Evolutionary conservation across 2,797 vertebrate genomes (phyloP), one percentile per base, ranked within the genome.

Genomic region (Paedocypris micromegethes): DNA sequence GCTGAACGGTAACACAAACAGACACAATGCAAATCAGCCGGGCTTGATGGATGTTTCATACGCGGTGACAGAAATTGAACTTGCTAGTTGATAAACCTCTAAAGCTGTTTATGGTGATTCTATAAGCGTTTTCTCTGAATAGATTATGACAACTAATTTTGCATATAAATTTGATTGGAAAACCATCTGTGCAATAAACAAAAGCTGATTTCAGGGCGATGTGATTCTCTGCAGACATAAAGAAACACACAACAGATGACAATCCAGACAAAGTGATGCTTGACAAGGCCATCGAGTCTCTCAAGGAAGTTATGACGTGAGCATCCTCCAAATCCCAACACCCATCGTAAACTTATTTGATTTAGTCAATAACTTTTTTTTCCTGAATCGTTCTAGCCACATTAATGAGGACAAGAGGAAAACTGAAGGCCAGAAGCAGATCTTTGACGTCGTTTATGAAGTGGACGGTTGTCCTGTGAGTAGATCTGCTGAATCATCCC

Each of bases 281-380:
- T 76, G 95, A 97, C 77, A 93, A 89, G 86, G 96, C 97, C 60
- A 98, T 98, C 57, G 96, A 95, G 73, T 96, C 95, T 44, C 82
- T 99, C 64, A 97, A 94, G 84, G 95, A 99, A 88, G 95, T 99
- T 73, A 98, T 99, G 95, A 99, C 92, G 96, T 99, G 87, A 95
- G 96, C 23, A 23, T 23, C 23, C 23, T 23, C 23, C 23, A 23
- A 23, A 23, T 23, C 1, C 23, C 23, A 23, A 23, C 23, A 23
- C 23, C 23, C 23, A 23, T 23, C 23, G 23, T 23, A 23, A 23
- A 23, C 23, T 23, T 23, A 23, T 23, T 23, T 23, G 23, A 23
- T 23, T 23, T 23, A 23, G 23, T 23, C 23, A 23, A 23, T 23
- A 23, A 23, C 23, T 23, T 23, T 23, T 23, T 1, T 1, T 23